Base-by-base conservation (phyloP, 1,140 invertebrate species). In the Ips typographus region DNA sequence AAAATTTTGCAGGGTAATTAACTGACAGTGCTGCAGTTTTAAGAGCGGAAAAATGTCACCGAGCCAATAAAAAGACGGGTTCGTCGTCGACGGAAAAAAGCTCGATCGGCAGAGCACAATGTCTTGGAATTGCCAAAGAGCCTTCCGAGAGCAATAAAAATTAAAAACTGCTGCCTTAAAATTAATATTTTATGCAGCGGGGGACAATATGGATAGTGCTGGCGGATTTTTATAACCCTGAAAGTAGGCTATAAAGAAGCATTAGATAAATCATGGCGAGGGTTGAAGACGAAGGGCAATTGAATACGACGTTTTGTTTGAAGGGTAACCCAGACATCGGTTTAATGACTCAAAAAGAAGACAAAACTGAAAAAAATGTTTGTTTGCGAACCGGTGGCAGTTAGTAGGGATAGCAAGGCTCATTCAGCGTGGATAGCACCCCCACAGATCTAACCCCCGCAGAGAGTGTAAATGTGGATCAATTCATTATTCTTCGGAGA, bases 1-100 rank as follows among this genome's bases (percentile, higher is more conserved):
- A 68, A 77, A 73, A 22, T 22, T 71, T 74, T 78, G 77, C 76
- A 77, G 78, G 78, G 78, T 79, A 79, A 79, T 79, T 79, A 79
- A 77, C 77, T 77, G 65, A 59, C 57, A 60, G 22, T 49, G 75
- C 75, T 77, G 75, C 73, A 77, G 75, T 79, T 79, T 77, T 76
- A 73, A 74, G 59, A 55, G 67, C 68, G 74, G 78, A 85, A 68
- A 68, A 84, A 84, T 84, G 82, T 83, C 83, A 84, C 75, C 58
- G 71, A 67, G 76, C 78, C 80, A 78, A 83, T 84, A 83, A 84
- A 84, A 83, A 83, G 80, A 78, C 81, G 57, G 22, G 83, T 78
- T 80, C 78, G 74, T 82, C 81, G 72, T 74, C 74, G 68, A 72
- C 68, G 72, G 72, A 75, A 75, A 70, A 74, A 75, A 71, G 70